Base-by-base conservation (phyloP, 23 tunicate species). In the Halocynthia roretzi region DNA sequence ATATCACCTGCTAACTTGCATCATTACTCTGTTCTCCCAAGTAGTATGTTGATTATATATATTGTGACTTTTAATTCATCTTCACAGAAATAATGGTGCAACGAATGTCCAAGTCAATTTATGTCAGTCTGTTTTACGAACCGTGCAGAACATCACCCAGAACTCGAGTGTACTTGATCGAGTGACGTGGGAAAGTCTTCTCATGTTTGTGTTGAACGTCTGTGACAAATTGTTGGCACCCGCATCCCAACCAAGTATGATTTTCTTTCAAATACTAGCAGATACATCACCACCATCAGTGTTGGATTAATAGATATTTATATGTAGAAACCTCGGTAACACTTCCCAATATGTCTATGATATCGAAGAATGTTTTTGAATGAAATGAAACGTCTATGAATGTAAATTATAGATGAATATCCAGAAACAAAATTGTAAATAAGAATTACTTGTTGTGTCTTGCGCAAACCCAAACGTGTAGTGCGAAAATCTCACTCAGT, bases 121-220 rank as follows among this genome's bases (percentile, higher is more conserved):
- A 62, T 93, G 98, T 67, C 83, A 87, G 49, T 73, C 66, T 56
- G 98, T 93, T 14, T 66, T 93, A 22, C 54, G 60, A 44, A 53
- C 94, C 8, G 57, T 93, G 7, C 93, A 87, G 61, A 23, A 76
- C 11, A 8, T 93, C 7, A 74, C 80, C 10, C 82, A 83, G 6
- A 83, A 87, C n/a, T 76, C 90, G 7, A 69, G 56, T 1, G 10
- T 57, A 0, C 51, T 93, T 0, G 94, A 93, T 56, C 56, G 93
- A 57, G 87, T 55, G 6, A 93, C 98, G 7, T 93, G 98, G 98
- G 93, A 93, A 58, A 17, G 89, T 6, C 10, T 93, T 19, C 69
- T 93, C 0, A 80, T 76, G 82, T 93, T 93, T 76, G 65, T 93
- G 21, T 74, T 93, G 4, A 87, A 76, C 57, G 89, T 93, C 21